Evolutionary conservation across 2,888 invertebrate genomes (phyloP).

Genomic region (Desoria tigrina): DNA sequence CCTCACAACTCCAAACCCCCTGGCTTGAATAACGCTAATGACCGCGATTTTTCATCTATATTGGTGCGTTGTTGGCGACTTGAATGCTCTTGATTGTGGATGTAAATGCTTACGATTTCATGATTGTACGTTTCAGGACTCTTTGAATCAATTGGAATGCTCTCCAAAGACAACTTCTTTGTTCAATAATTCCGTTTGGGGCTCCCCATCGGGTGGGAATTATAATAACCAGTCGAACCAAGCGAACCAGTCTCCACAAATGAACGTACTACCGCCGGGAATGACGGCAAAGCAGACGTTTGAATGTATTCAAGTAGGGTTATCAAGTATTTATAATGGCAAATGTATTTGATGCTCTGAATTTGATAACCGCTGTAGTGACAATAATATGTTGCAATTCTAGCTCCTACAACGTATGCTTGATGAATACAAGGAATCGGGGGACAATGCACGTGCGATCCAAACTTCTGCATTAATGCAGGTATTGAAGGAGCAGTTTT

Average conservation of each 20-base stretch:
- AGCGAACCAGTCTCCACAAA: background rate
- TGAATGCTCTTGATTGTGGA: too few species aligned
- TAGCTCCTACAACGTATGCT: conserved; percentile 36
- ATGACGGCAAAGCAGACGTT: background rate
- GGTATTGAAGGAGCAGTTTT: conserved; percentile 40
- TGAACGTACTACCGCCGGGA: background rate
- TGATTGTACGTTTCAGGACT: too few species aligned
- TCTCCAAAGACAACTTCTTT: conserved; percentile 20
- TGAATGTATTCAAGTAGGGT: background rate
- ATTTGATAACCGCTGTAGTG: background rate
- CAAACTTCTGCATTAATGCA: conserved; percentile 29
- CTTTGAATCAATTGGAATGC: conserved; percentile 14
- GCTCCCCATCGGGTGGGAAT: conserved; percentile 13
- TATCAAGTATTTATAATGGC: background rate
- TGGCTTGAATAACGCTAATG: too few species aligned
- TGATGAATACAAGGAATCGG: conserved; percentile 18
- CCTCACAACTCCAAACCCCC: too few species aligned
- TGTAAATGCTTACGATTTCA: too few species aligned
- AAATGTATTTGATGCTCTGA: too few species aligned
- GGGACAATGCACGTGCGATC: conserved; percentile 11
- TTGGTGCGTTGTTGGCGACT: too few species aligned
- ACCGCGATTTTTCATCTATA: too few species aligned
- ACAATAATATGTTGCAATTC: background rate
- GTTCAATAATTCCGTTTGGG: conserved; percentile 34
- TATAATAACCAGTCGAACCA: background rate